Conservation (phyloP, 2,888 invertebrate species). For the Odontomyia ornata region DNA sequence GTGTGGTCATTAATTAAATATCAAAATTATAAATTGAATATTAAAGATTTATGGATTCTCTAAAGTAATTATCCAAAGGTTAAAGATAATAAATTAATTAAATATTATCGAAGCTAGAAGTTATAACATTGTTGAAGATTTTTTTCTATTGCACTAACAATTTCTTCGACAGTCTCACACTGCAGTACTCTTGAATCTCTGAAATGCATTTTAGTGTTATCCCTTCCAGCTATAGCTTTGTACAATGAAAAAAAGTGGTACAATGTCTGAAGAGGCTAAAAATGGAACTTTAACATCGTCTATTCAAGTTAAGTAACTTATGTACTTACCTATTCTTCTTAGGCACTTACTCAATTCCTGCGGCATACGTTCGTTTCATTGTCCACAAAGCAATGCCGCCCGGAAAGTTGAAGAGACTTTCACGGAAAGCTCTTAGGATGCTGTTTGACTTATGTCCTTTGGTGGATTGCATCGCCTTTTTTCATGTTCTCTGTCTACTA, state of each 20-base stretch:
- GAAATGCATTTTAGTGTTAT: not conserved
- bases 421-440: conserved; percentile 16
- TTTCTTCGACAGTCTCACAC: not conserved
- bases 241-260: not conserved
- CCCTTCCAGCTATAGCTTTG: not conserved
- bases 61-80: too few species aligned
- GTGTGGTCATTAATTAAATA: too few species aligned
- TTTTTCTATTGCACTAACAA: not conserved
- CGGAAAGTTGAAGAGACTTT: not conserved
- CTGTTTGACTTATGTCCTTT: conserved; percentile 21
- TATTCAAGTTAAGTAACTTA: conserved; percentile 5
- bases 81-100: too few species aligned
- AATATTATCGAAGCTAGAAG: not conserved
- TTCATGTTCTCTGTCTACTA: not conserved
- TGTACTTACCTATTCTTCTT: conserved; percentile 17
- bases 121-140: not conserved
- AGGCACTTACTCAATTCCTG: conserved; percentile 16
- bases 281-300: not conserved
- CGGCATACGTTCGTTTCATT: not conserved
- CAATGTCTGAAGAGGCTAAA: not conserved
- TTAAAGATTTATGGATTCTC: too few species aligned
- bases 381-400: not conserved
- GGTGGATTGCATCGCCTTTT: not conserved
- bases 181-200: not conserved
- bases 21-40: too few species aligned